Base-by-base conservation (phyloP, 2,113 vertebrate species). In the Gymnobelideus leadbeateri region DNA sequence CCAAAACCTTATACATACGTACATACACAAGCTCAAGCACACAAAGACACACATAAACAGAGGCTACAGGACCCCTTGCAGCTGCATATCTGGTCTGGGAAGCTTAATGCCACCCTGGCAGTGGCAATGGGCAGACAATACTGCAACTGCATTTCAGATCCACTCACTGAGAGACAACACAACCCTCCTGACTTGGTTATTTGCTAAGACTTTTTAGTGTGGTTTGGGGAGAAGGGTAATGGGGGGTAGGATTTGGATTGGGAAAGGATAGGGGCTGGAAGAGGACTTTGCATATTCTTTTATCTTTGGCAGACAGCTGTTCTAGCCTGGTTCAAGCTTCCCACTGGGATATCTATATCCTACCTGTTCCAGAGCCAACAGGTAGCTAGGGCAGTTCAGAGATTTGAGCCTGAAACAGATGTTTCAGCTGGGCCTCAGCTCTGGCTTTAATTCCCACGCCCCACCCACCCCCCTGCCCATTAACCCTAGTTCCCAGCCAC, bases 231-330 rank as follows among this genome's bases (percentile, higher is more conserved):
- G 90, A 96, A 93, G 50, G 51, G 77, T 61, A 90, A 90, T 16
- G 95, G 97, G 91, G 57, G 21, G 57, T 7, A 53, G 28, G 46
- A 14, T 3, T 0, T 46, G 94, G 91, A 57, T 9, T 84, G 96
- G 95, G 96, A 96, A 96, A 96, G 93, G 91, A 95, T 61, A 54
- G 94, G 95, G 92, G 52, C 92, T 50, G 93, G 91, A 94, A 0
- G 91, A 97, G 96, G 96, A 93, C 97, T 98, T 98, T 99, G 98
- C 97, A 97, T 98, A 97, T 96, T 97, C 93, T 97, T 96, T 55
- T 97, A 96, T 98, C 98, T 99, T 99, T 98, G 98, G 99, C 98
- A 98, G 98, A 97, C 8, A 95, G 98, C 98, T 98, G 97, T 97
- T 97, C 96, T 95, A 96, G 97, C 98, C 97, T 96, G 92, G 92